Conservation (phyloP, 2,797 vertebrate genomes). For the Garrulus glandarius region DNA sequence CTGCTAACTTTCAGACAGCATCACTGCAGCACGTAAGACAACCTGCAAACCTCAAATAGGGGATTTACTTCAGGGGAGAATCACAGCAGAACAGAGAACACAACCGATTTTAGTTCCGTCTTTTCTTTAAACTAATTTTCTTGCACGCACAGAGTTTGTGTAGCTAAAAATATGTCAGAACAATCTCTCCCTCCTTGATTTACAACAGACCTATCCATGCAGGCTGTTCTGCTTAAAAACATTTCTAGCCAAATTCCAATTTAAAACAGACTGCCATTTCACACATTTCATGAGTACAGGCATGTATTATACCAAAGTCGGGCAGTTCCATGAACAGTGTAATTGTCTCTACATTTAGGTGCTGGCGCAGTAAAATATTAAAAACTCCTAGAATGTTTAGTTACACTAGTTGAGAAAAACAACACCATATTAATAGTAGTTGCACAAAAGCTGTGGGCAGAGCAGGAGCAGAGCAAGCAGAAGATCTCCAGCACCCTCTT, state of each 20-base stretch:
- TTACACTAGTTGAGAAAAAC: background rate
- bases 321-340: background rate
- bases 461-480: background rate
- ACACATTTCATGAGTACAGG: background rate
- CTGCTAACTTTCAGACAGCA: background rate
- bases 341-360: background rate
- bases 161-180: background rate
- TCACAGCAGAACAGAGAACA: accelerated
- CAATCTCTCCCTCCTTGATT: background rate
- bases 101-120: background rate
- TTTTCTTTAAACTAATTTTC: background rate
- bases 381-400: background rate
- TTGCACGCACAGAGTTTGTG: accelerated
- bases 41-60: background rate
- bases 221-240: background rate
- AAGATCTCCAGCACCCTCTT: conserved; percentile 61
- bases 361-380: background rate
- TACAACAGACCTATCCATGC: background rate
- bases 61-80: background rate
- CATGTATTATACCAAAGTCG: background rate
- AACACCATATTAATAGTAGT: background rate
- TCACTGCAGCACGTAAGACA: background rate
- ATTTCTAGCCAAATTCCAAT: background rate
- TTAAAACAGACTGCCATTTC: background rate
- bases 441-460: background rate